These are phyloP conservation scores for Thunnus thynnus DNA, from an alignment of 2,113 vertebrate genomes.

Conservation along the genomic window DNA sequence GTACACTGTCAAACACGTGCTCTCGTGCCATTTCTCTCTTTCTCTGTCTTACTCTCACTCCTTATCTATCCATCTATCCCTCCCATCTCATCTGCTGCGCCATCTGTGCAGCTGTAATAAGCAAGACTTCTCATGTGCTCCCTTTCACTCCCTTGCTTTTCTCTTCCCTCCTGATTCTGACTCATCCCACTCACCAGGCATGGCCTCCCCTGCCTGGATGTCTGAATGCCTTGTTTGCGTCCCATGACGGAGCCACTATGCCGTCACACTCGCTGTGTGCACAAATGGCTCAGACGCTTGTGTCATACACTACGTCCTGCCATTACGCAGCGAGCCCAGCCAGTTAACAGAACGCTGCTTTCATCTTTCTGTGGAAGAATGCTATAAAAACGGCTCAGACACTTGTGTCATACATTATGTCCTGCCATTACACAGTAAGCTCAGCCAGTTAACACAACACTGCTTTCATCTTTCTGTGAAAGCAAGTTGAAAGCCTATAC, in stretches of 20 bases:
- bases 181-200: slow-evolving; percentile 42
- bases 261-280: slow-evolving; percentile 17
- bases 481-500: not conserved
- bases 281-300: slow-evolving; percentile 2
- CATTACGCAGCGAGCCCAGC: not conserved
- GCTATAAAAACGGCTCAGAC: slow-evolving; percentile 10
- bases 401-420: slow-evolving; percentile 2
- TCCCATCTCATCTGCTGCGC: slow-evolving; percentile 77
- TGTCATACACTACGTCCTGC: slow-evolving; percentile 17
- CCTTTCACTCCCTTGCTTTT: slow-evolving; percentile 40
- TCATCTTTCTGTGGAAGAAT: not conserved
- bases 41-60: slow-evolving; percentile 36
- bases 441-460: slow-evolving; percentile 34
- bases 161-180: slow-evolving; percentile 37
- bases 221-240: slow-evolving; percentile 60
- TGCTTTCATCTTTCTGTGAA: slow-evolving; percentile 13
- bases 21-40: slow-evolving; percentile 47
- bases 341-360: slow-evolving; percentile 42
- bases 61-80: slow-evolving; percentile 63
- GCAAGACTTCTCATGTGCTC: slow-evolving; percentile 55
- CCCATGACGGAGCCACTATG: slow-evolving; percentile 1
- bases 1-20: slow-evolving; percentile 68
- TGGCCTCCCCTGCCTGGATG: slow-evolving; percentile 36
- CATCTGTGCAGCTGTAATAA: slow-evolving; percentile 82
- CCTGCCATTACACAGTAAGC: slow-evolving; percentile 13